Evolutionary conservation across 1,140 invertebrate genomes (phyloP), one percentile per base, ranked within the genome.

Genomic region (Drosophila repleta): DNA sequence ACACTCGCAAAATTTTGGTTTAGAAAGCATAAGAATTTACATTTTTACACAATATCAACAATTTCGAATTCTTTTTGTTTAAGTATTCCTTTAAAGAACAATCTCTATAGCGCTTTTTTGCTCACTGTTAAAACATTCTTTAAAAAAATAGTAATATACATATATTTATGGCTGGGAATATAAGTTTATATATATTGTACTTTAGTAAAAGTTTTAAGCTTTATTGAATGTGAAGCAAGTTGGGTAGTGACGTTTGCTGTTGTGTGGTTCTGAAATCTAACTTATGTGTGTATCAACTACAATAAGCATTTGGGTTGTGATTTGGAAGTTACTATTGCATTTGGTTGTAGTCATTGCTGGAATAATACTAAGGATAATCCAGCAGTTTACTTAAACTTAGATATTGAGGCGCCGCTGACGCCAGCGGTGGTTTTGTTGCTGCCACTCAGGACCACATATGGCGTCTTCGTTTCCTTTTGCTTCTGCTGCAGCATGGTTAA

Each of bases 381-480:
- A 62, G 26, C n/a, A 49, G 8, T 45, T 64, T 90, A 92, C 63
- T 92, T 92, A 71, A 90, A 91, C 66, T 92, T 92, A n/a, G 90
- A 84, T 83, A 92, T 91, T 15, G 83, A 77, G 20, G 83, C 55
- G 21, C 80, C 79, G 17, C 79, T 75, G 7, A 90, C 66, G 26
- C 74, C 79, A 1, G 70, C 52, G 7, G 77, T 57, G 1, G 72
- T 76, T 53, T 91, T 91, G 53, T 97, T 97, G 90, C 95, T 96
- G 29, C 98, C 98, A 92, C 96, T 98, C 3, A 99, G 94, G 51
- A 99, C 95, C 76, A 99, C 95, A 92, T 96, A 99, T 0, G 99
- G 96, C 7, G 97, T 97, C 78, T 99, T 97, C 2, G 98, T 96
- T 93, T 99, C 96, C 90, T 97, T 98, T 91, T 99, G 99, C 89